These are phyloP conservation scores for Bombyx mandarina DNA, from an alignment of 1,140 invertebrate species.

Conservation along the genomic window DNA sequence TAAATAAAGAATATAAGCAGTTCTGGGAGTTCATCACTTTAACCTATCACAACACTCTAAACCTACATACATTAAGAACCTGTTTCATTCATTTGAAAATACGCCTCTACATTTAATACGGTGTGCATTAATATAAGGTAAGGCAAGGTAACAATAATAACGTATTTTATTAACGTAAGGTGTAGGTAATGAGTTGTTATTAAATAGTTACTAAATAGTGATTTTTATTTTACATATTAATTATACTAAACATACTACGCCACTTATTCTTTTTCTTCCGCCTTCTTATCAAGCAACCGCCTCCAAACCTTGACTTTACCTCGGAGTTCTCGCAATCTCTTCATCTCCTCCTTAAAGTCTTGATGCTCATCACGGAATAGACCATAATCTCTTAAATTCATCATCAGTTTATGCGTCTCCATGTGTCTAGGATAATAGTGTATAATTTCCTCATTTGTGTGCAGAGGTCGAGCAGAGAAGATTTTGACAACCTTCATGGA, in stretches of 20 bases:
- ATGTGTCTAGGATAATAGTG: slow-evolving; percentile 90
- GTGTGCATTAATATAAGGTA: too few species aligned
- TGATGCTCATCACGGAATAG: slow-evolving; percentile 90
- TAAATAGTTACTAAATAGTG: too few species aligned
- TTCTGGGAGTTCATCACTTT: too few species aligned
- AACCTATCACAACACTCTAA: too few species aligned
- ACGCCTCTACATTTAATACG: too few species aligned
- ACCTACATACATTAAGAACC: too few species aligned
- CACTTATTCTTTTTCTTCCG: not conserved
- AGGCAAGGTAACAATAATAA: too few species aligned
- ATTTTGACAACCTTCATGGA: slow-evolving; percentile 89
- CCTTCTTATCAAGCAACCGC: slow-evolving; percentile 33
- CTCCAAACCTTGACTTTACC: slow-evolving; percentile 79
- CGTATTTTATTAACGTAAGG: too few species aligned
- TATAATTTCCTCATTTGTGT: slow-evolving; percentile 81
- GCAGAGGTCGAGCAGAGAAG: slow-evolving; percentile 81
- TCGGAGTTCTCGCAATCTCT: slow-evolving; percentile 79
- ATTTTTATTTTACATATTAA: not conserved
- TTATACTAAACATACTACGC: not conserved
- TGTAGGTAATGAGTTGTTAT: too few species aligned
- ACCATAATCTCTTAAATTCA: slow-evolving; percentile 80
- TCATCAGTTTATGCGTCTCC: slow-evolving; percentile 82
- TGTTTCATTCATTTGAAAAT: too few species aligned
- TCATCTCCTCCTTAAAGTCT: slow-evolving; percentile 94
- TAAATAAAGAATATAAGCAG: too few species aligned